These are phyloP conservation scores for Struthidea cinerea DNA, from an alignment of 2,113 vertebrate genomes.

Conservation along the genomic window DNA sequence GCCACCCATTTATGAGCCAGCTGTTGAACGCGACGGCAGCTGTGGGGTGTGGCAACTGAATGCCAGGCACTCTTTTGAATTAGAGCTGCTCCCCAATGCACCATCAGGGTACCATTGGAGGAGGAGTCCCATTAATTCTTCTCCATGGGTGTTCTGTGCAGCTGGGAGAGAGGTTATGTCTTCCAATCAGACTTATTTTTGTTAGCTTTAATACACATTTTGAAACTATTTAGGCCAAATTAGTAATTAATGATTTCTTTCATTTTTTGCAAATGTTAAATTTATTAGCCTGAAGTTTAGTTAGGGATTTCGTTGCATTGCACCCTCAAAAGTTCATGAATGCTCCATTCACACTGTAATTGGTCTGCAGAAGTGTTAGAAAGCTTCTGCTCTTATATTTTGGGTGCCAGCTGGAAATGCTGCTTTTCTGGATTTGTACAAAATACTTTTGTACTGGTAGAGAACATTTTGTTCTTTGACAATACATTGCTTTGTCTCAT, in stretches of 20 bases:
- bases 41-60: slow-evolving; percentile 56
- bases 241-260: background rate
- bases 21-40: slow-evolving; percentile 68
- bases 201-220: background rate
- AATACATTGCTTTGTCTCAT: background rate
- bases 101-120: slow-evolving; percentile 21
- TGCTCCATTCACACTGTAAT: background rate
- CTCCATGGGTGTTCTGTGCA: background rate
- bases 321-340: background rate
- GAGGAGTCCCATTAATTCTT: slow-evolving; percentile 34
- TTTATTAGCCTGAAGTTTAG: background rate
- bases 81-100: slow-evolving; percentile 12
- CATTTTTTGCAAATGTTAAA: background rate
- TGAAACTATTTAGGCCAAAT: background rate
- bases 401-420: slow-evolving; percentile 8
- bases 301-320: background rate
- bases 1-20: slow-evolving; percentile 68
- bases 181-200: slow-evolving; percentile 3
- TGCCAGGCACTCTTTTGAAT: slow-evolving; percentile 57
- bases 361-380: background rate
- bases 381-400: background rate
- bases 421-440: slow-evolving; percentile 16
- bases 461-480: background rate
- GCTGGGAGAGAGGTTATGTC: background rate
- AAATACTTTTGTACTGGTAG: slow-evolving; percentile 21